Base-by-base conservation (phyloP, 2,797 vertebrate species). In the Phrynocephalus vlangalii region DNA sequence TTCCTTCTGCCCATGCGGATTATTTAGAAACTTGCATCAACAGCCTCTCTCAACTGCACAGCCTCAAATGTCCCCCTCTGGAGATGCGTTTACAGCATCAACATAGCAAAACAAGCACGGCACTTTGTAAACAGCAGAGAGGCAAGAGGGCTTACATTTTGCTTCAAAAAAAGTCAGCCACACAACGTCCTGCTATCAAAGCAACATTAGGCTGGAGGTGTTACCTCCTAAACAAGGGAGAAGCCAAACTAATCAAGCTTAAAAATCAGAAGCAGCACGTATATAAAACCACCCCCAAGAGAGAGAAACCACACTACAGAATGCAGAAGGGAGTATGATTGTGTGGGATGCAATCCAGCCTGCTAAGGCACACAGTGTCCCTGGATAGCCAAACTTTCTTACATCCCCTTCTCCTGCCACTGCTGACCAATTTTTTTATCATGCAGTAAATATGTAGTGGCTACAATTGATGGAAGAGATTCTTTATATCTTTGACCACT, bases 21-120 rank as follows among this genome's bases (percentile, higher is more conserved):
- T 76, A 33, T 6, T n/a, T 26, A 2, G 73, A 83, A 83, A 87
- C 88, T 89, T 92, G 78, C 89, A 86, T 93, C 94, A 93, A 93
- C 38, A 93, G 10, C 4, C 79, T 76, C 28, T 84, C 33, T 66
- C 44, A 5, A 85, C 50, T 93, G 78, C 90, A 90, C 86, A 87
- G 86, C 38, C 92, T 83, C 75, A 0, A 73, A 24, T 68, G 67
- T 90, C 30, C 83, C 88, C 13, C 1, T 85, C 60, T 90, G 66
- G 76, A 76, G 0, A 0, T 22, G 30, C 15, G 52, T 28, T 83
- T 38, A 28, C 76, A 1, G 4, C 66, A 73, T 86, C 63, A n/a
- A 84, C 89, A 82, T 0, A 0, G 30, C 82, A 82, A 68, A 0
- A 56, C 63, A 76, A 38, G 22, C 22, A 30, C 28, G n/a, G 15